Base-by-base conservation (phyloP, 2,113 vertebrate genomes). In the Otis tarda region DNA sequence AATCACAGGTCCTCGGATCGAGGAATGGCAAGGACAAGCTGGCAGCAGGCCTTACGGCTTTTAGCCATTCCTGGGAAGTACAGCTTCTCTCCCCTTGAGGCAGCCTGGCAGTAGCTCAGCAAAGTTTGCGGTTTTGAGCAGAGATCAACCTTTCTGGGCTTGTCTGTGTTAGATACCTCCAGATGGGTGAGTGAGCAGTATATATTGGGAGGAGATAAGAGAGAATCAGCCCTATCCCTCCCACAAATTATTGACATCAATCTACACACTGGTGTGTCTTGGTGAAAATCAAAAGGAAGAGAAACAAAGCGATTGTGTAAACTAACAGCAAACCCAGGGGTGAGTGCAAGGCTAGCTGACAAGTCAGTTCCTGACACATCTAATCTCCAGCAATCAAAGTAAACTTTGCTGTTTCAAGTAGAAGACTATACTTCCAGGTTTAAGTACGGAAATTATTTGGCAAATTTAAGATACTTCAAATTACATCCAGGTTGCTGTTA, bases 221-320 rank as follows among this genome's bases (percentile, higher is more conserved):
- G 18, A 75, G 23, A 63, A 60, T 13, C 8, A 31, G 8, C 35
- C 10, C 20, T 15, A 11, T 19, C 9, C 37, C 2, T 13, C 22
- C 4, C 2, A 9, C 33, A 21, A 21, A 27, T 31, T 2, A 30
- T 53, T 43, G 31, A 22, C 18, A 21, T 39, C 28, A 7, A 1
- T 55, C 19, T 67, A 11, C 35, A 4, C 12, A 5, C 24, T 24
- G 10, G 10, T 2, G 2, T 33, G 14, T 13, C 56, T 20, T 3
- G 1, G 16, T 21, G 12, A 71, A 85, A 84, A 47, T 16, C 27
- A 47, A 78, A 81, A 78, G 41, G 24, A 78, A 25, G 4, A 45
- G 56, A 47, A 93, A 19, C 3, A 5, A 0, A 0, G 11, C 0
- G 0, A 30, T 5, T 55, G 25, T 22, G 24, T 43, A 47, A 67